phyloP scores from a whole-genome alignment of 1,140 invertebrate species.

The Drosophila equinoxialis region DNA sequence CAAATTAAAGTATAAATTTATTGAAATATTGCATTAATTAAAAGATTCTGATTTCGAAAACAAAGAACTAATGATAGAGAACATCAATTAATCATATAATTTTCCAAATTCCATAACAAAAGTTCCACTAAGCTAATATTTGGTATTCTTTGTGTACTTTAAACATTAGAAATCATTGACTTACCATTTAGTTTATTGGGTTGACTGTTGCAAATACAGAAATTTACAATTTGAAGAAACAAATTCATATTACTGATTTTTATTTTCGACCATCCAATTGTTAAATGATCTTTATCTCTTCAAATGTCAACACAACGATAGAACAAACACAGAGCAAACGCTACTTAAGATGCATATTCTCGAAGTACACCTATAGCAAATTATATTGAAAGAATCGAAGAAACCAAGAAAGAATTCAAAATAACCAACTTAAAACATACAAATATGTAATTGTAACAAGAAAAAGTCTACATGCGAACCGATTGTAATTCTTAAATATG shows the following conservation, averaged over 20 bases:
- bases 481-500: constrained; percentile 58
- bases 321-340: constrained; percentile 15
- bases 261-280: neutral
- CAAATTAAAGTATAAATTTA: neutral
- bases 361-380: constrained; percentile 17
- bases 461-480: constrained; percentile 61
- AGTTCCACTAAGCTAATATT: too few relatives aligned
- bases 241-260: too few relatives aligned
- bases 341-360: constrained; percentile 17
- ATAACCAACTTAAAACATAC: constrained; percentile 22
- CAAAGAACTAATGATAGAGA: too few relatives aligned
- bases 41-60: neutral
- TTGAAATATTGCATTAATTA: neutral
- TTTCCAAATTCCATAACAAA: too few relatives aligned
- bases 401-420: constrained; percentile 1
- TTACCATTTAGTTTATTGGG: too few relatives aligned
- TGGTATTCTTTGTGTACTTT: too few relatives aligned
- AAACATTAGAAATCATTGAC: too few relatives aligned
- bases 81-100: too few relatives aligned
- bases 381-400: neutral
- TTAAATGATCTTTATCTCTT: constrained; percentile 10
- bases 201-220: neutral
- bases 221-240: neutral
- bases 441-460: constrained; percentile 24
- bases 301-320: neutral